Base-by-base conservation (phyloP, 2,797 vertebrate species). In the Chiloscyllium punctatum region DNA sequence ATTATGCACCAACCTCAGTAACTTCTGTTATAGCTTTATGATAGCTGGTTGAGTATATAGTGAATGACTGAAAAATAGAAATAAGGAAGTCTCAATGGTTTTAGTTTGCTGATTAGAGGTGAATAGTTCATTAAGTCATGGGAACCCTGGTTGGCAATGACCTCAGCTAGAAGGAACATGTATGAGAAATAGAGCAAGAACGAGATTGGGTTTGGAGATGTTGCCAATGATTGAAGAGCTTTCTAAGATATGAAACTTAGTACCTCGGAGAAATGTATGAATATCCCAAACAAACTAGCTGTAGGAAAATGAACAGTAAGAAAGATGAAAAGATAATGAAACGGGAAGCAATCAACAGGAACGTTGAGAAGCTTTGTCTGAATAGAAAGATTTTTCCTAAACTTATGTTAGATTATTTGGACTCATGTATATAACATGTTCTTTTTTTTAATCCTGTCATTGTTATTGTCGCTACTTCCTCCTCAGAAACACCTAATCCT, bases 401-500 rank as follows among this genome's bases (percentile, higher is more conserved):
- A 18, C 1, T 51, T 90, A 16, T 27, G 87, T 30, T 90, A 21
- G 27, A 94, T 25, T 94, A 69, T 94, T 71, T 62, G 53, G 48
- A 84, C 86, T 33, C 37, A 62, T 62, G 42, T 69, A 4, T 71
- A 25, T 94, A 42, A 68, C 27, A n/a, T 71, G 57, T 79, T 30
- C 48, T 4, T 18, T 71, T 71, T 71, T 74, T 69, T 25, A 23
- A 92, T n/a, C 66, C 16, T 69, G 18, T 84, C 21, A 2, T 0
- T 37, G n/a, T 92, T 33, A n/a, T 66, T 30, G 23, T 51, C 94
- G 37, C 42, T 18, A 42, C 25, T 86, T 94, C 48, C 91, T 95
- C 62, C 95, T 30, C 96, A 99, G 99, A 99, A 99, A 97, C 99
- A 99, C 97, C 98, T 99, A 97, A 99, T 99, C 96, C 98, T 99